Evolutionary conservation across 2,797 vertebrate genomes (phyloP), one percentile per base, ranked within the genome.

Genomic region (Muraenolepis orangiensis): DNA sequence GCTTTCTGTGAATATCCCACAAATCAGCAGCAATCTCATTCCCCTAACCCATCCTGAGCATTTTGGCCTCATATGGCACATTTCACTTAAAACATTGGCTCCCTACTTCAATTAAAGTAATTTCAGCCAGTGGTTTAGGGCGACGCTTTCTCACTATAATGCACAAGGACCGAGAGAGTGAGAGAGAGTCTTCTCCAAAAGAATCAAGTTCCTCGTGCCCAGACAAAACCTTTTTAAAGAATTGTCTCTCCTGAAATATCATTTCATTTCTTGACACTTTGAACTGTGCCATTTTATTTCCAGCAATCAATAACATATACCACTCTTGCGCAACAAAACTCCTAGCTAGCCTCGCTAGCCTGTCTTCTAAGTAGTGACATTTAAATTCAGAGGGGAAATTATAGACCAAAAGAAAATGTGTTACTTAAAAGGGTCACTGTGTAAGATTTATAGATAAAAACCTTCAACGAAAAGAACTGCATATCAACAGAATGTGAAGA

Each of bases 21-120:
- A 89, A 80, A 85, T 80, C 80, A 87, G 76, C 83, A 75, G 57
- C 77, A 18, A 70, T 74, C 80, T 85, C 86, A 86, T 82, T 79
- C 78, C n/a, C n/a, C n/a, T n/a, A n/a, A n/a, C n/a, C n/a, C 71
- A 34, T 77, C 71, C 78, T 81, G 86, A 85, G 88, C 80, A 81
- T 86, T 85, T 86, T 73, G 81, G 77, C 80, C 86, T 36, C 80
- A 74, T 76, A 86, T 76, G 72, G 79, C 75, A 84, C 84, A 85
- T 88, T 91, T 90, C 81, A 86, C 73, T 70, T 81, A 83, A 83
- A 85, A 83, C 72, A 38, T 66, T 81, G 76, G 72, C 70, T 80
- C 78, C 85, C 82, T 86, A 81, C 88, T 87, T 87, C 76, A 84
- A 87, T 84, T 84, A 84, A 72, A 80, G 69, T 78, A 76, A 84